Evolutionary conservation across 2,113 vertebrate genomes (phyloP), one percentile per base, ranked within the genome.

Genomic region (Catharus minimus): DNA sequence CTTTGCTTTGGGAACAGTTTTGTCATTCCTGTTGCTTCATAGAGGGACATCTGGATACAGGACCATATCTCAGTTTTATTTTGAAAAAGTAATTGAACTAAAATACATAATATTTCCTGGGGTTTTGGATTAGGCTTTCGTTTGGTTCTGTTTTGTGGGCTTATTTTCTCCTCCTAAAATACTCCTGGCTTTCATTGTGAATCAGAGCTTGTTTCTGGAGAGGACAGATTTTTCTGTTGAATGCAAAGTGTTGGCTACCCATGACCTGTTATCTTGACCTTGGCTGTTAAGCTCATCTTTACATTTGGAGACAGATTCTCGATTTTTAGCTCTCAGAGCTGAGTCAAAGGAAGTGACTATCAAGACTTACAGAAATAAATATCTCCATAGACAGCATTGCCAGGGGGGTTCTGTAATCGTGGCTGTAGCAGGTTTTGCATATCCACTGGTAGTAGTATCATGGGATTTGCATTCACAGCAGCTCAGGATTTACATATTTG

Each of bases 401-500:
- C 89, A 65, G 11, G 41, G 46, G 38, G 9, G 55, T 95, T 81
- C 41, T 82, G 49, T 83, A 83, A 86, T 64, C 69, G 13, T 56
- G 66, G 72, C 85, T 94, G 82, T 89, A 93, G 83, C 75, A 91
- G 85, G 39, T 78, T 95, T 86, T 93, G 36, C 88, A 58, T 84
- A 88, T 92, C 56, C 13, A 21, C 67, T 94, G 64, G 50, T 76
- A 81, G 82, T 57, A 77, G 11, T 82, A 41, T 56, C 89, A 69
- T 52, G 78, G 78, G 93, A 93, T 95, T 95, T 96, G 75, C 86
- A 89, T 96, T 95, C 92, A 58, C 71, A 53, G 28, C 73, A 71
- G 92, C 86, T 95, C 56, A 52, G 89, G 86, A 96, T 95, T 95
- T 96, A 69, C 91, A 91, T 95, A 85, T 92, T 89, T 93, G 81